Evolutionary conservation across 92 coral and sea anemone species (phyloP).

Genomic region (Ricordea florida): DNA sequence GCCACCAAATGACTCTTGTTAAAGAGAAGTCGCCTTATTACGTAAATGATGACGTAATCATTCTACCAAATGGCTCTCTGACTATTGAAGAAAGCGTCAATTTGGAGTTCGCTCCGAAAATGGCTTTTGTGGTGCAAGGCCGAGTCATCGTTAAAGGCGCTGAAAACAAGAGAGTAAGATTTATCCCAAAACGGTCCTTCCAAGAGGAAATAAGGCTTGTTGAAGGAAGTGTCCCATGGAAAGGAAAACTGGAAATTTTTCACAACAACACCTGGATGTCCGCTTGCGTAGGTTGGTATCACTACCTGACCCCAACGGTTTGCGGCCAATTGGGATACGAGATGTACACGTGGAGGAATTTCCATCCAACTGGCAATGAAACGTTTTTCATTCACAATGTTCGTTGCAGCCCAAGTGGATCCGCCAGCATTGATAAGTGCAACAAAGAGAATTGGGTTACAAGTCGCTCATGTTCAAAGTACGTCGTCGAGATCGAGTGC

Average conservation of each 20-base stretch:
- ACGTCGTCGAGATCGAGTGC: slow-evolving; percentile 21
- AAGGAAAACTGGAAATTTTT: slow-evolving; percentile 35
- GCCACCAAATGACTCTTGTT: background rate
- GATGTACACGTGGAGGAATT: background rate
- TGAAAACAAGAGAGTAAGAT: background rate
- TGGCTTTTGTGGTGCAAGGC: slow-evolving; percentile 17
- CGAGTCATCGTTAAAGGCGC: slow-evolving; percentile 8
- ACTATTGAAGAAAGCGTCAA: slow-evolving; percentile 38
- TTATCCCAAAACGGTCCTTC: slow-evolving; percentile 3
- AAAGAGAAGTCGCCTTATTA: slow-evolving; percentile 15
- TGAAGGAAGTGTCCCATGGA: slow-evolving; percentile 41
- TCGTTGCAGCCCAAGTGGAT: background rate
- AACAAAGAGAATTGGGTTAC: background rate
- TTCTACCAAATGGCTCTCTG: slow-evolving; percentile 15
- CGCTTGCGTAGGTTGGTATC: background rate
- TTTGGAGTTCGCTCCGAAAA: slow-evolving; percentile 4
- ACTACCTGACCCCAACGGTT: background rate
- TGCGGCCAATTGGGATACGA: slow-evolving; percentile 43
- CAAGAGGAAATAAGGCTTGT: background rate
- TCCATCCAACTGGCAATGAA: background rate
- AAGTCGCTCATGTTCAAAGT: background rate
- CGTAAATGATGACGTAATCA: slow-evolving; percentile 39
- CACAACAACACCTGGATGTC: slow-evolving; percentile 49
- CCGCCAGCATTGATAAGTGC: slow-evolving; percentile 7
- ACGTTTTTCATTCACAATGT: slow-evolving; percentile 6